Evolutionary conservation across 2,888 invertebrate genomes (phyloP).

Genomic region (Phanerotoma sp.): DNA sequence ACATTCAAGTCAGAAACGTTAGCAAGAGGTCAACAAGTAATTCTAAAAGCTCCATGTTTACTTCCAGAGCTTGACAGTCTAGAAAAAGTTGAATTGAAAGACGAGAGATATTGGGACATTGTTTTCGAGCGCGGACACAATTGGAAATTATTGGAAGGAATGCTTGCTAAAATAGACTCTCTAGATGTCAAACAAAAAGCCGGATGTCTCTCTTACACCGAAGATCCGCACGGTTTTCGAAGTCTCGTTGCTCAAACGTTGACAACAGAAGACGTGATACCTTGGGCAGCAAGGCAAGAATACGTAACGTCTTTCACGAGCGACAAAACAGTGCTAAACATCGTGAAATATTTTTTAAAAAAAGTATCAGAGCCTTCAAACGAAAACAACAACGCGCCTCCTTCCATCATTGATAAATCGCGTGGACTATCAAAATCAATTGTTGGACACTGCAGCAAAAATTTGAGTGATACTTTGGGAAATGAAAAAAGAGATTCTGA

Average conservation of each 20-base stretch:
- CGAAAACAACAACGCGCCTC: too few species aligned
- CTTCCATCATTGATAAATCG: too few species aligned
- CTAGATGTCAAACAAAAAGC: constrained; percentile 87
- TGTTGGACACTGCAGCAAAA: constrained; percentile 35
- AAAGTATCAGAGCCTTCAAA: constrained; percentile 18
- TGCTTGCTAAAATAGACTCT: constrained; percentile 69
- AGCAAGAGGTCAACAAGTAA: constrained; percentile 61
- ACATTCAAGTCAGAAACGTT: constrained; percentile 53
- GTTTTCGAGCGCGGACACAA: constrained; percentile 79
- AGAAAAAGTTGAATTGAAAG: constrained; percentile 74
- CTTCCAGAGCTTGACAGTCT: constrained; percentile 78
- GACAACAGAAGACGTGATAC: constrained; percentile 70
- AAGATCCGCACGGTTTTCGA: constrained; percentile 80
- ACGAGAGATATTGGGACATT: constrained; percentile 89
- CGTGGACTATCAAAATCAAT: constrained; percentile 3
- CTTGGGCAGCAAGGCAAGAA: constrained; percentile 69
- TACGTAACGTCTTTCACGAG: constrained; percentile 76
- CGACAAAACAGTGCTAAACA: constrained; percentile 70
- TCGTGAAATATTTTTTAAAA: constrained; percentile 69
- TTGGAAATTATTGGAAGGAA: constrained; percentile 75
- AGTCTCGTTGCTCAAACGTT: constrained; percentile 77
- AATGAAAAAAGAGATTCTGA: constrained; percentile 33
- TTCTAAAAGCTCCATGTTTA: constrained; percentile 79
- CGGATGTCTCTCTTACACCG: constrained; percentile 82
- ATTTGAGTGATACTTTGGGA: constrained; percentile 31